Evolutionary conservation across 2,888 invertebrate species (phyloP).

Genomic region (Lacanobia wlatinum): DNA sequence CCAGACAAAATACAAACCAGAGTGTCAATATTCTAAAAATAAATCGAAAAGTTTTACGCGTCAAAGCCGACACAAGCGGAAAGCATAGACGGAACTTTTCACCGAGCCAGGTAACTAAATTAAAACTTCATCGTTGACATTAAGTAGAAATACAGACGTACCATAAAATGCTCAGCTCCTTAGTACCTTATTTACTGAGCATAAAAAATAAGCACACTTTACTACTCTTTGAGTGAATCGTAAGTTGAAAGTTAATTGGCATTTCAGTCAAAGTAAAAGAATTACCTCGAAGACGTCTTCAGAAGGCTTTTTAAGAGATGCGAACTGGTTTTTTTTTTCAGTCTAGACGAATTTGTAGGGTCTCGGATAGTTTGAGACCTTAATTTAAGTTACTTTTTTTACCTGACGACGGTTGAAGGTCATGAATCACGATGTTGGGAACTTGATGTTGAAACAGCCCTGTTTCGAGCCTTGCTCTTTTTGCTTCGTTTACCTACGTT

Average conservation of each 20-base stretch:
- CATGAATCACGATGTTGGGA: not conserved
- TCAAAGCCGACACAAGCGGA: conserved; percentile 28
- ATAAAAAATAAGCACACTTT: conserved; percentile 35
- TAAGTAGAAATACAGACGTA: conserved; percentile 33
- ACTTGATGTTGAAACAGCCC: not conserved
- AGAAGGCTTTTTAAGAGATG: conserved; percentile 13
- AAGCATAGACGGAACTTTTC: conserved; percentile 11
- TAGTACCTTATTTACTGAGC: conserved; percentile 35
- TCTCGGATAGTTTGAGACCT: not conserved
- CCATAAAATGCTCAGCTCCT: conserved; percentile 38
- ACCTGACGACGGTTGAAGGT: not conserved
- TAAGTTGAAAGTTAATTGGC: conserved; percentile 50
- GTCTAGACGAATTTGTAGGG: conserved; percentile 26
- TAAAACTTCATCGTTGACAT: conserved; percentile 44
- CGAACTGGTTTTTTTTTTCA: conserved; percentile 22
- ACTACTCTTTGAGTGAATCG: conserved; percentile 46
- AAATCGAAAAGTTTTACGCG: not conserved
- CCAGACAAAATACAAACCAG: conserved; percentile 12
- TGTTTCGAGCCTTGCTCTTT: no score
- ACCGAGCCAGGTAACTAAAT: conserved; percentile 47
- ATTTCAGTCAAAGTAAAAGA: conserved; percentile 50
- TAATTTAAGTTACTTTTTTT: conserved; percentile 17
- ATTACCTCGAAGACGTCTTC: conserved; percentile 23
- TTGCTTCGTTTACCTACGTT: no score
- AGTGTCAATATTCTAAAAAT: conserved; percentile 18